Evolutionary conservation across 2,888 invertebrate genomes (phyloP).

Genomic region (Conchocele bisecta): DNA sequence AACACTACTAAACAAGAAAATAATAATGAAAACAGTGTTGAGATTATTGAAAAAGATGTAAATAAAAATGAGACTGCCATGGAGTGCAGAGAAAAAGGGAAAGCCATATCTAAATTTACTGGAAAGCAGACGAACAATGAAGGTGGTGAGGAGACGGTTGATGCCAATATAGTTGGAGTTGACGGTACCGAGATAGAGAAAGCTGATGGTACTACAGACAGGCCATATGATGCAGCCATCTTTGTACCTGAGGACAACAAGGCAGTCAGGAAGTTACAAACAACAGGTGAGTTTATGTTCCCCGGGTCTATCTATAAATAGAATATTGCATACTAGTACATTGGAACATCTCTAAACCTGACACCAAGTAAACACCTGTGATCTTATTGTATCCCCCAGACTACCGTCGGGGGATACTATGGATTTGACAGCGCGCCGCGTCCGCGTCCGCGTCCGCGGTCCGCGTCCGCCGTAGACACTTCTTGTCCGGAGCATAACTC

Average conservation of each 20-base stretch:
- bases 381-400: too few relatives aligned
- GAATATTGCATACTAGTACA: too few relatives aligned
- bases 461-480: too few relatives aligned
- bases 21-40: neutral
- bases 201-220: neutral
- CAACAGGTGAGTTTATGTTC: too few relatives aligned
- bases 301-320: too few relatives aligned
- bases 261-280: neutral
- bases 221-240: neutral
- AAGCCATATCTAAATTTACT: neutral
- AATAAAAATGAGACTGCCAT: neutral
- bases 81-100: neutral
- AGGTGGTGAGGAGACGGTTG: neutral
- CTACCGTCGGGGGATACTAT: too few relatives aligned
- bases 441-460: too few relatives aligned
- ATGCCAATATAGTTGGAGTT: neutral
- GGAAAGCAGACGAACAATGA: neutral
- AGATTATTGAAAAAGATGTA: neutral
- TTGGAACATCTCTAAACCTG: too few relatives aligned
- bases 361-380: too few relatives aligned
- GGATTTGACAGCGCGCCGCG: too few relatives aligned
- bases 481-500: too few relatives aligned
- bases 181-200: neutral
- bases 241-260: too few relatives aligned
- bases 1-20: neutral